Conservation (phyloP, 2,113 vertebrate genomes). For the Tachuris rubrigastra region DNA sequence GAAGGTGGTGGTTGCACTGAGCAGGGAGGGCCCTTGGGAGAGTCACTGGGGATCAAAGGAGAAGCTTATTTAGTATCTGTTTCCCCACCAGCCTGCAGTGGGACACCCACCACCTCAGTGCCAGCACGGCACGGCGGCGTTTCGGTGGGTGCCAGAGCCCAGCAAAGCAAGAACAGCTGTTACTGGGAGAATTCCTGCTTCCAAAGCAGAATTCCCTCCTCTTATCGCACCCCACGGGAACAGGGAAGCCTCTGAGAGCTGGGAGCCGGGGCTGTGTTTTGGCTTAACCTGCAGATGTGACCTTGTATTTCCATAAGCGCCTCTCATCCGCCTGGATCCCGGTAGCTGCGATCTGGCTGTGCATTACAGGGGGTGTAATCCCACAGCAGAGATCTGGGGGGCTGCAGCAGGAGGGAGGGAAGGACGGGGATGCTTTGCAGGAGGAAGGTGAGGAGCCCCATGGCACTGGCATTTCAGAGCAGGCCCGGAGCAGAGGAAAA, state of each 20-base stretch:
- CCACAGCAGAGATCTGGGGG: not conserved
- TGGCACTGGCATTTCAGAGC: not conserved
- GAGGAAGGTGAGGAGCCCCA: not conserved
- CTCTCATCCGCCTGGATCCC: not conserved
- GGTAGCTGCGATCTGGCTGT: not conserved
- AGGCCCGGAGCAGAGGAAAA: not conserved
- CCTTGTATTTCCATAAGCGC: not conserved
- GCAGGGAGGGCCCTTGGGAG: not conserved
- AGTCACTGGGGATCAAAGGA: not conserved
- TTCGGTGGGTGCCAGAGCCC: not conserved
- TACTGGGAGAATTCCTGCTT: not conserved
- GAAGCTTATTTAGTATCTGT: not conserved
- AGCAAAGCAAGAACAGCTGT: not conserved
- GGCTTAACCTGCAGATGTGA: not conserved
- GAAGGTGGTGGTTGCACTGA: not conserved
- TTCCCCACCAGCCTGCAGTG: not conserved
- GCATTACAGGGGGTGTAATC: not conserved
- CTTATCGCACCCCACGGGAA: not conserved
- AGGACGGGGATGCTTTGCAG: not conserved
- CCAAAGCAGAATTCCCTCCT: not conserved
- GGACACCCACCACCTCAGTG: not conserved
- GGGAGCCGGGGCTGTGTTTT: not conserved
- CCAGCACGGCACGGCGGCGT: fast-evolving
- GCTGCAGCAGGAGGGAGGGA: not conserved
- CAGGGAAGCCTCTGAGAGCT: not conserved